Conservation (phyloP, 2,113 vertebrate species). For the Scopus umbretta region DNA sequence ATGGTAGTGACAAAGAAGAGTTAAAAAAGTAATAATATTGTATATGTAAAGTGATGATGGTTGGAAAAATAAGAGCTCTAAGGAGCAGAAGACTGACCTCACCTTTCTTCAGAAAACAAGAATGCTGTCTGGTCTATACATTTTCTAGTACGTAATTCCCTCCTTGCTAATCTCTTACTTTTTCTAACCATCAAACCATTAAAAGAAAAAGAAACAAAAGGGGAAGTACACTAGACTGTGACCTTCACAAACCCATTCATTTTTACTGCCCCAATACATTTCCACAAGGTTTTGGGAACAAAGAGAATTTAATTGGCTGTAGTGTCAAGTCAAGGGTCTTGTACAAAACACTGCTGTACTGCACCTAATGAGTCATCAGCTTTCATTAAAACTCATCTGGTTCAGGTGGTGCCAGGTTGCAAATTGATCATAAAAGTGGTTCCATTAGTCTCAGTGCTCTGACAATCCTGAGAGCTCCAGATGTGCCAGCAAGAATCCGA, state of each 20-base stretch:
- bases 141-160: neutral
- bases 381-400: neutral
- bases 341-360: neutral
- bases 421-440: slow-evolving; percentile 23
- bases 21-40: neutral
- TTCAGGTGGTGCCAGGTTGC: neutral
- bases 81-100: neutral
- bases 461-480: neutral
- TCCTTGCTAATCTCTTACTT: neutral
- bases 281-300: neutral
- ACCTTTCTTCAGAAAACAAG: neutral
- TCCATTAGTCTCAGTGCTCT: neutral
- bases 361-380: neutral
- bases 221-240: neutral
- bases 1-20: neutral
- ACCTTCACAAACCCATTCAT: neutral
- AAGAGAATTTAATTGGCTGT: neutral
- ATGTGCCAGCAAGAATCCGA: neutral
- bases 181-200: neutral
- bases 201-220: neutral
- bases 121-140: neutral
- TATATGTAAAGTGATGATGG: neutral
- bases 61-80: neutral
- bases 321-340: neutral
- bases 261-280: neutral